Evolutionary conservation across 2,797 vertebrate species (phyloP), one percentile per base, ranked within the genome.

Genomic region (Borostomias antarcticus): DNA sequence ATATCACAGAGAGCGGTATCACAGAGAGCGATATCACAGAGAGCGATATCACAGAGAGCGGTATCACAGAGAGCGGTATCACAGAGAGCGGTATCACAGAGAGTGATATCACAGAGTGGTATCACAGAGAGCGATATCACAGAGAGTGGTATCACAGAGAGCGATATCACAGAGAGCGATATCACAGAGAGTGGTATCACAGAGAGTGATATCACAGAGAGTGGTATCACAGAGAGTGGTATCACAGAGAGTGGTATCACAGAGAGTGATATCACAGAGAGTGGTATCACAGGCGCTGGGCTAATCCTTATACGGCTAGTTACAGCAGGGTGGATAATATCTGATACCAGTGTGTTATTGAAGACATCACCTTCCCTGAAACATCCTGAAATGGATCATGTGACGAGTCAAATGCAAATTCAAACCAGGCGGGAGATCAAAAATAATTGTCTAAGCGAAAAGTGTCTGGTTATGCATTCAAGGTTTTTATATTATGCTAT

Each of bases 241-340:
- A n/a, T 43, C 40, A 17, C n/a, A 4, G 15, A 43, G 15, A 1
- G 40, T 17, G 2, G 13, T n/a, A 43, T 43, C 40, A 17, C 40
- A 17, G n/a, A 43, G 40, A 17, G 40, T 85, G 73, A 83, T n/a
- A 43, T 43, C 40, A 17, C 40, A 17, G n/a, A 43, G 40, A 17
- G 40, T 85, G 73, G n/a, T n/a, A 83, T 85, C 82, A 79, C 74
- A 79, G 70, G 73, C 74, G 56, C 58, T 71, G 66, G 57, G 65
- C 65, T 68, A 89, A 86, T 87, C 70, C 73, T 58, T 78, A 90
- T 82, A 77, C 80, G 78, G 84, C 63, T 85, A 82, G 90, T 91
- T 85, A 89, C 56, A 69, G 69, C 4, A 64, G 60, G 74, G 72
- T 74, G 74, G 73, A 85, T 82, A 79, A 79, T 75, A 70, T 68